A percentile compares a stretch with the other conserved stretches of the same genome.
These are phyloP conservation scores for Eidolon dupreanum DNA, from an alignment of 2,797 vertebrate genomes.

Conservation along the genomic window DNA sequence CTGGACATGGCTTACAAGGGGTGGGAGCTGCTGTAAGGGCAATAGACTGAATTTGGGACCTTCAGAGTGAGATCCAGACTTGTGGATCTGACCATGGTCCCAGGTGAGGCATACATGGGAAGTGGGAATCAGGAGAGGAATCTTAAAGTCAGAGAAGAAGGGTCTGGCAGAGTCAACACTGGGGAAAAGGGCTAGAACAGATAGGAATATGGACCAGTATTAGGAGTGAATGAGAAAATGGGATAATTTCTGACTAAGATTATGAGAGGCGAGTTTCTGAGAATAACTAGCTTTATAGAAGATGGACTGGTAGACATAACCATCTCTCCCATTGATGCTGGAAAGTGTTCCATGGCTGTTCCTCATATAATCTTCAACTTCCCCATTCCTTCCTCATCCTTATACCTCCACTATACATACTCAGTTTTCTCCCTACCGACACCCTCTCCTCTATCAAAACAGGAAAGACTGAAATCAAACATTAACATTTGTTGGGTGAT, in stretches of 20 bases:
- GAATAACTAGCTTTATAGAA: background rate
- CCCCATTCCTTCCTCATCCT: background rate
- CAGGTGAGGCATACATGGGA: background rate
- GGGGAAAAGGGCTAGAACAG: background rate
- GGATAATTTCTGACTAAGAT: background rate
- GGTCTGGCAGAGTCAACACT: background rate
- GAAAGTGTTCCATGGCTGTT: background rate
- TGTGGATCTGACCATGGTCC: background rate
- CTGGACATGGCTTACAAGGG: background rate
- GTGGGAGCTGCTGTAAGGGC: background rate
- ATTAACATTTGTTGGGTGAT: background rate
- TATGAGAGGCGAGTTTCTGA: background rate
- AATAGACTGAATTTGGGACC: background rate
- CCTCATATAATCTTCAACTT: background rate
- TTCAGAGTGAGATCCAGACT: background rate
- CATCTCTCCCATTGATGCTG: background rate
- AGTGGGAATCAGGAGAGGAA: background rate
- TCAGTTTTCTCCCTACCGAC: background rate
- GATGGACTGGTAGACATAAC: background rate
- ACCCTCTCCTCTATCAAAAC: background rate
- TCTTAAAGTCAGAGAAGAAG: background rate
- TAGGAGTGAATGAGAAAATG: background rate
- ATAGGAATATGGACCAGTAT: background rate
- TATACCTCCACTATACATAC: background rate
- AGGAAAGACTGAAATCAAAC: background rate